Evolutionary conservation across 2,113 vertebrate genomes (phyloP), one percentile per base, ranked within the genome.

Genomic region (Paraplagusia blochii): DNA sequence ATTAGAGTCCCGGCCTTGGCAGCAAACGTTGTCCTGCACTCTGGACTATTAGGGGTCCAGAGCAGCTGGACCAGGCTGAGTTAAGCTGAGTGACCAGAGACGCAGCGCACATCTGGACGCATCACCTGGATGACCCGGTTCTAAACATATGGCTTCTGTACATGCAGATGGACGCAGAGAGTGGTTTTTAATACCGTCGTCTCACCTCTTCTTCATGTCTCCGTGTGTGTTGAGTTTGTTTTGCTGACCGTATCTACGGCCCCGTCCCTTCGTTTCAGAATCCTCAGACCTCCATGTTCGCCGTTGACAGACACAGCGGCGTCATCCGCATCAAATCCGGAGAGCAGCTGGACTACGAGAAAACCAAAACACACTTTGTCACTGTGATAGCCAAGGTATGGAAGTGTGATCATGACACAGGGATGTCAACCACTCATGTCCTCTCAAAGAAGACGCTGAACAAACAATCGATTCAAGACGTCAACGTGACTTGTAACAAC

Each of bases 231-330:
- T 29, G 22, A 29, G 22, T 6, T 29, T 6, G 22, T 29, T 29
- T 29, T 29, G 3, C 6, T 29, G n/a, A n/a, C n/a, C 22, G 22
- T 29, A 29, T 6, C 22, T 4, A 2, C 22, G 6, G 3, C 22
- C 22, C 22, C 22, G 3, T 6, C 22, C 6, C 22, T 6, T 29
- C 22, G 22, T 64, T 78, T 29, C 81, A 97, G 95, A 92, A 88
- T 71, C 69, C 78, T 10, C 92, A 86, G 22, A 40, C 85, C 70
- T 80, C 74, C 66, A 88, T 91, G 73, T 98, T 99, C 58, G 71
- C 93, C 9, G 78, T 99, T 51, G 93, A 98, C 77, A 92, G 85
- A 50, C 91, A 97, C 67, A 98, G 93, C 0, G 97, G 97, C 0
- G 88, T 98, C 59, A 85, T 99, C 48, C 90, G 92, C 55, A 91